These are phyloP conservation scores for Natrix natrix DNA, from an alignment of 2,797 vertebrate genomes.

Conservation along the genomic window DNA sequence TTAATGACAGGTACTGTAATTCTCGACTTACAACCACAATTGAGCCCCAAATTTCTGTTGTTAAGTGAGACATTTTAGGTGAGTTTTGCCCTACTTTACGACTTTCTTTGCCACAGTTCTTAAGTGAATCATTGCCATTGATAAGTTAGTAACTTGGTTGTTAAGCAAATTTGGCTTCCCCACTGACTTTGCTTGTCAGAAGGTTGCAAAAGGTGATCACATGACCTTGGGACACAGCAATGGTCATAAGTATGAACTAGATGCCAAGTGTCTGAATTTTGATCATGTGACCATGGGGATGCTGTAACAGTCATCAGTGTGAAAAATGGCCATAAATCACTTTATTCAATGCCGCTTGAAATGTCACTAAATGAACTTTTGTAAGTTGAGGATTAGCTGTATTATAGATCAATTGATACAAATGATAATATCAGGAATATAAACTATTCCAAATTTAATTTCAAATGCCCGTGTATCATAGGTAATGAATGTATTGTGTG, in stretches of 20 bases:
- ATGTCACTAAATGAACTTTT: not conserved
- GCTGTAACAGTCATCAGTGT: not conserved
- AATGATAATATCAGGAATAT: not conserved
- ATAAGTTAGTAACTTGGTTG: too few relatives aligned
- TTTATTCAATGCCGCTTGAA: not conserved
- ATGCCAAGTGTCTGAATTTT: not conserved
- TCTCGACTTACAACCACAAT: not conserved
- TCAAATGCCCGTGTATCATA: not conserved
- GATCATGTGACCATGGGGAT: not conserved
- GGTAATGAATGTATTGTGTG: not conserved
- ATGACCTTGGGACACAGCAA: too few relatives aligned
- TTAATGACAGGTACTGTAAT: not conserved
- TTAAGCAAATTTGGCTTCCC: too few relatives aligned
- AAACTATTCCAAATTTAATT: not conserved
- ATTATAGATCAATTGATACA: not conserved
- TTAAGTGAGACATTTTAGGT: not conserved
- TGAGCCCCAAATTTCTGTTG: not conserved
- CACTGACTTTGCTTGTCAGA: too few relatives aligned
- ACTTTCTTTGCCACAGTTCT: not conserved
- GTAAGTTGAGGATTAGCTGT: not conserved
- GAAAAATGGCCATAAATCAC: not conserved
- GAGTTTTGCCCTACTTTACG: not conserved
- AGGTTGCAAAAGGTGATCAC: too few relatives aligned
- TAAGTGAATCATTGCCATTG: not conserved
- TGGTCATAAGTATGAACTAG: too few relatives aligned